These are phyloP conservation scores for Megalurothrips usitatus DNA, from an alignment of 2,888 invertebrate species.

Conservation along the genomic window DNA sequence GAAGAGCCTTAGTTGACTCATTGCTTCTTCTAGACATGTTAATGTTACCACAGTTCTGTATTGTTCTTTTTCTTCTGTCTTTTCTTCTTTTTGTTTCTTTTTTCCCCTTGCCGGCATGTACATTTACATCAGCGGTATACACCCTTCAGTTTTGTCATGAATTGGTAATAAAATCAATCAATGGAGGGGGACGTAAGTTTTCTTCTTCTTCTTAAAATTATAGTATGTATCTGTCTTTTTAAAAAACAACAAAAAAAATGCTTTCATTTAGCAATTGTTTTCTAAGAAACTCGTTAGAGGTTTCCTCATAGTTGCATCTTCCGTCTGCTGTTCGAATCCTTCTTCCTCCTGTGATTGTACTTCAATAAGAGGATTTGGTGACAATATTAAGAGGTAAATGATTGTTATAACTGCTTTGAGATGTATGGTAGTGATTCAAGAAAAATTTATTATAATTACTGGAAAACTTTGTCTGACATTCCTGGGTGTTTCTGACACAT, in stretches of 20 bases:
- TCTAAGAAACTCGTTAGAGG: too few relatives aligned
- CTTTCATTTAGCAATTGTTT: too few relatives aligned
- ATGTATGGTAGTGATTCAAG: neutral
- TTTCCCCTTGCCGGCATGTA: neutral
- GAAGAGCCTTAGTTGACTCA: neutral
- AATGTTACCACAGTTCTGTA: constrained; percentile 31
- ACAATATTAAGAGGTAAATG: too few relatives aligned
- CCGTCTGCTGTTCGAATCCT: too few relatives aligned
- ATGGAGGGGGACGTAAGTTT: neutral
- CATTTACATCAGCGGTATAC: neutral
- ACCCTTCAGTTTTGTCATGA: too few relatives aligned
- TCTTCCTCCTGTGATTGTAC: too few relatives aligned
- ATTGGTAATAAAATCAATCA: too few relatives aligned
- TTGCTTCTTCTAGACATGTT: constrained; percentile 27
- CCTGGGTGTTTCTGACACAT: neutral
- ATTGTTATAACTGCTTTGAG: too few relatives aligned
- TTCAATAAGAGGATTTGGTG: too few relatives aligned
- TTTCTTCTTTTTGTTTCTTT: neutral
- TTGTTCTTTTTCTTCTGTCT: neutral
- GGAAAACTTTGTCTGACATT: neutral
- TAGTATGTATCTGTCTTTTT: neutral
- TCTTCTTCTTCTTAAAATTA: neutral
- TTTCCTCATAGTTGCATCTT: too few relatives aligned
- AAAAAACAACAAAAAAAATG: too few relatives aligned
- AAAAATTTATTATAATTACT: neutral